These are phyloP conservation scores for Triplophysa dalaica DNA, from an alignment of 2,113 vertebrate species.

Conservation along the genomic window DNA sequence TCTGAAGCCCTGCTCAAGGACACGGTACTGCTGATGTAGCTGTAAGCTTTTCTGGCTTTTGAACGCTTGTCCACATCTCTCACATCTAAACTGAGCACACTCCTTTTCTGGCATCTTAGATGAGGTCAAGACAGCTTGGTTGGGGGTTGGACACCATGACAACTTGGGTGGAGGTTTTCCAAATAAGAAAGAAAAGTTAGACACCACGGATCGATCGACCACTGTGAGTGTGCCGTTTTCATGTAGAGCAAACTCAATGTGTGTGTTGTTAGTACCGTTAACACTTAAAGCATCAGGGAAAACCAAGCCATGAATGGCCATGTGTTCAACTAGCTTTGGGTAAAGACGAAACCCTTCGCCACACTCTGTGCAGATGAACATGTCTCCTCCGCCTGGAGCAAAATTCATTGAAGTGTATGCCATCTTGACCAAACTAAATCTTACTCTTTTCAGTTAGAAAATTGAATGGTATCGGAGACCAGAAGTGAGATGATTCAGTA, in stretches of 20 bases:
- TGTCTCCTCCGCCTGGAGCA: conserved; percentile 61
- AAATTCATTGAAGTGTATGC: conserved; percentile 64
- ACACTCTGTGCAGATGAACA: conserved; percentile 79
- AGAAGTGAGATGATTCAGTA: not conserved
- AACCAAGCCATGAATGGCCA: conserved; percentile 73
- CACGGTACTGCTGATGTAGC: conserved; percentile 75
- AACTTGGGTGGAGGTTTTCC: conserved; percentile 56
- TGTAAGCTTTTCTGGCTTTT: conserved; percentile 70
- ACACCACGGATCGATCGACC: conserved; percentile 65
- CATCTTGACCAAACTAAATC: conserved; percentile 60
- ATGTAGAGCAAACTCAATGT: conserved; percentile 76
- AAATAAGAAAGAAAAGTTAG: conserved; percentile 56
- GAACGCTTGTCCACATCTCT: conserved; percentile 74
- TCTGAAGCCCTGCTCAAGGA: conserved; percentile 71
- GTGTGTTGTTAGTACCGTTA: conserved; percentile 64
- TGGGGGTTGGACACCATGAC: conserved; percentile 26
- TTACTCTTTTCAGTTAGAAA: not conserved
- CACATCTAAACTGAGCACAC: conserved; percentile 64
- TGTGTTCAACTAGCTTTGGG: conserved; percentile 69
- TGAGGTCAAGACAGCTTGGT: conserved; percentile 36
- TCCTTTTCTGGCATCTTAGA: conserved; percentile 47
- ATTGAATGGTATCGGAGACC: not conserved
- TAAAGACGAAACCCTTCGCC: conserved; percentile 78
- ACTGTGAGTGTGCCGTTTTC: conserved; percentile 77
- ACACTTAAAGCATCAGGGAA: conserved; percentile 69